A percentile compares a stretch with the other conserved stretches of the same genome.
phyloP scores from a whole-genome alignment of 1,140 invertebrate species.

The Zaprionus ornatus region DNA sequence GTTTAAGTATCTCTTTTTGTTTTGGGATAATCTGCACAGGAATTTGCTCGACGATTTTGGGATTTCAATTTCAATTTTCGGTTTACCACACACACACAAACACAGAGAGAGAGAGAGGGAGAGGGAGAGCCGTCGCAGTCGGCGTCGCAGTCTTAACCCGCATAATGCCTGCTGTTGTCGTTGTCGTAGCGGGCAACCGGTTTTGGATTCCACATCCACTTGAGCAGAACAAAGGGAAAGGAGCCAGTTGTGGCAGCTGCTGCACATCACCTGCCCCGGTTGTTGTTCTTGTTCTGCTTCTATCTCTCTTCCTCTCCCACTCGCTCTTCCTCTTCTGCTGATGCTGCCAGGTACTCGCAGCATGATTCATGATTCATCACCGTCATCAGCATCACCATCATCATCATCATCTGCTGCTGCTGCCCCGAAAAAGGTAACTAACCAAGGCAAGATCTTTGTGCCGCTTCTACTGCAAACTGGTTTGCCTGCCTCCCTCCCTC shows the following conservation, averaged over 20 bases:
- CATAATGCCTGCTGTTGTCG: conserved; percentile 17
- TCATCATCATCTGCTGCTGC: not conserved
- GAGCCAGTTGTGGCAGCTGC: conserved; percentile 24
- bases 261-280: conserved; percentile 49
- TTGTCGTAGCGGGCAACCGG: conserved; percentile 9
- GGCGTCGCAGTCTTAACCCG: conserved; percentile 17
- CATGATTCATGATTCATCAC: conserved; percentile 45
- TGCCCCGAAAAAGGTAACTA: conserved; percentile 26
- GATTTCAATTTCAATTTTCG: conserved; percentile 13
- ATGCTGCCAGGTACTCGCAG: conserved; percentile 32
- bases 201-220: conserved; percentile 23
- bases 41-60: conserved; percentile 2
- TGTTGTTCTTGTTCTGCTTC: conserved; percentile 3
- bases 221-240: conserved; percentile 21
- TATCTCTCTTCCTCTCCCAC: no score
- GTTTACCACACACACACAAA: conserved; percentile 1
- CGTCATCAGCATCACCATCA: conserved; percentile 15
- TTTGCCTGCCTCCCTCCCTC: conserved; percentile 38
- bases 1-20: not conserved
- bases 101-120: not conserved
- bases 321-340: not conserved
- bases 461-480: conserved; percentile 16
- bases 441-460: not conserved
- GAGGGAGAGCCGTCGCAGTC: conserved; percentile 2
- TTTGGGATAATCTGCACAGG: conserved; percentile 7